phyloP scores from a whole-genome alignment of 2,888 invertebrate species.

The Allygus modestus region DNA sequence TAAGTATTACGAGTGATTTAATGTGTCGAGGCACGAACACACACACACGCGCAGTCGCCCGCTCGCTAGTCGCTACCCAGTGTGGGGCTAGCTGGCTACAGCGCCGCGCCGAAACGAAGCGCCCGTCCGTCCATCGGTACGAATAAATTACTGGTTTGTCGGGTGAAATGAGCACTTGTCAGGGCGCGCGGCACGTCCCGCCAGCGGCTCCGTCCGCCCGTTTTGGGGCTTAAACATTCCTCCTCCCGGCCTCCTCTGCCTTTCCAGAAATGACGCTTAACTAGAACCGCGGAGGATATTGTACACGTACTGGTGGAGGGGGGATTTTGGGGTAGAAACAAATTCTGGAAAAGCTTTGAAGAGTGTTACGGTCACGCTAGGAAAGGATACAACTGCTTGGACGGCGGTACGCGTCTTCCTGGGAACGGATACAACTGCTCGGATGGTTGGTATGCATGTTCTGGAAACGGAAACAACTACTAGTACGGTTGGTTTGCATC shows the following conservation, averaged over 20 bases:
- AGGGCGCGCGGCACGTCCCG: constrained; percentile 40
- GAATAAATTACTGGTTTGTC: constrained; percentile 60
- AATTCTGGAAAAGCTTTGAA: too few species aligned
- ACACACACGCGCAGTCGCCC: neutral
- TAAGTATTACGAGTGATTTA: constrained; percentile 57
- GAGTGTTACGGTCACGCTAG: too few species aligned
- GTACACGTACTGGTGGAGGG: neutral
- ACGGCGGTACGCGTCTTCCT: too few species aligned
- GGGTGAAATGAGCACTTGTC: constrained; percentile 57
- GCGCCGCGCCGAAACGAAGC: constrained; percentile 22
- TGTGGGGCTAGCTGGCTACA: neutral
- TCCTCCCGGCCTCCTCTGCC: constrained; percentile 29
- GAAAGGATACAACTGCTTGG: too few species aligned
- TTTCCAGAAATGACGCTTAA: constrained; percentile 21
- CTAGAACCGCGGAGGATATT: neutral
- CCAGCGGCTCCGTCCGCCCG: constrained; percentile 18
- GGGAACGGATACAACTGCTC: too few species aligned
- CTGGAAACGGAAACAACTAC: too few species aligned
- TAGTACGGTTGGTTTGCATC: too few species aligned
- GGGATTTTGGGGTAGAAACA: too few species aligned
- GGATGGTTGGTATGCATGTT: too few species aligned
- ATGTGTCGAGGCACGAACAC: constrained; percentile 56
- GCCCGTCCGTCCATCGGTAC: constrained; percentile 53
- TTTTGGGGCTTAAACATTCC: constrained; percentile 55
- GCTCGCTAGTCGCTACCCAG: neutral